phyloP scores from a whole-genome alignment of 1,140 invertebrate genomes.

The Brachionus rubens region DNA sequence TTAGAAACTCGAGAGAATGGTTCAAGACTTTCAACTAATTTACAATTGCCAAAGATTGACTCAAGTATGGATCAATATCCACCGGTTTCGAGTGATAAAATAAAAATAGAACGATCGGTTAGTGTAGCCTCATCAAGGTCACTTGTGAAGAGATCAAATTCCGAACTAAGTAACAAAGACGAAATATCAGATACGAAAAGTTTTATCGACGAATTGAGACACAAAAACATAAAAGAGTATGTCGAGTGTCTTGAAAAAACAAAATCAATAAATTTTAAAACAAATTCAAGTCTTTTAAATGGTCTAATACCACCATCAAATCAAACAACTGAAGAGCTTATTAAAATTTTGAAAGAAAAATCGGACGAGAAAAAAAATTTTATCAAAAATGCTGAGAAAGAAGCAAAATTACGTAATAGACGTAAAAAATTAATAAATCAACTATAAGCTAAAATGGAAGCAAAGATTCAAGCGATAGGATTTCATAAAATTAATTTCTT shows the following conservation, averaged over 20 bases:
- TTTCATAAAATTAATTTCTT: background rate
- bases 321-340: background rate
- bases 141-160: background rate
- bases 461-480: background rate
- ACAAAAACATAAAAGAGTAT: slow-evolving; percentile 5
- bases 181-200: background rate
- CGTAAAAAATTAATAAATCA: background rate
- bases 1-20: background rate
- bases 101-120: background rate
- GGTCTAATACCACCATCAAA: slow-evolving; percentile 1
- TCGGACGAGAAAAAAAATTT: background rate
- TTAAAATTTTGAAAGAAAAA: background rate
- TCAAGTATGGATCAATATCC: background rate
- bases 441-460: background rate
- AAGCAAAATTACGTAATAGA: slow-evolving; percentile 19
- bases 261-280: background rate
- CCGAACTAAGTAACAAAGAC: background rate
- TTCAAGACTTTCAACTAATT: background rate
- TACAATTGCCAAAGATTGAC: slow-evolving; percentile 16
- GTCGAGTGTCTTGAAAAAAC: background rate
- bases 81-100: background rate
- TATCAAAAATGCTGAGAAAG: slow-evolving; percentile 2
- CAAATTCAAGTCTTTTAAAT: slow-evolving; percentile 15
- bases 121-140: background rate
- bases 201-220: background rate